A percentile compares a stretch with the other conserved stretches of the same genome.
These are phyloP conservation scores for Acipenser ruthenus DNA, from an alignment of 2,797 vertebrate genomes.

Conservation along the genomic window DNA sequence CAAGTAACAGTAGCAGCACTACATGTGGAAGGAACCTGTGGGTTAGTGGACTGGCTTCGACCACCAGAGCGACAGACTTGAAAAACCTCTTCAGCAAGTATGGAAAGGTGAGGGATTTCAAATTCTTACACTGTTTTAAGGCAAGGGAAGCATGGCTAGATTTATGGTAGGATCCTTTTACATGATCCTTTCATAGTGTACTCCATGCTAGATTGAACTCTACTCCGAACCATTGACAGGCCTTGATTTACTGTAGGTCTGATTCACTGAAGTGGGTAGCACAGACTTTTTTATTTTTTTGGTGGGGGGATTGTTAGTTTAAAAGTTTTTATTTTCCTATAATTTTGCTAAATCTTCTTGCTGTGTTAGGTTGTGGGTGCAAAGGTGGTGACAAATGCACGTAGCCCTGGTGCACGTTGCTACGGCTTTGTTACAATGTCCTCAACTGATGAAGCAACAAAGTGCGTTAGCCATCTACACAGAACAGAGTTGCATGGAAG, in stretches of 20 bases:
- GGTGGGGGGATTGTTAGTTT: not conserved
- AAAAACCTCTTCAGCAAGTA: slow-evolving; percentile 96
- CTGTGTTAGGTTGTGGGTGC: slow-evolving; percentile 80
- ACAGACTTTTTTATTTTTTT: not conserved
- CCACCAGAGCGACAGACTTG: slow-evolving; percentile 93
- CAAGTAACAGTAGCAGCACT: slow-evolving; percentile 28
- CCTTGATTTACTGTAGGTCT: not conserved
- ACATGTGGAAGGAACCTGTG: slow-evolving; percentile 79
- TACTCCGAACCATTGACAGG: not conserved
- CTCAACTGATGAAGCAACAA: slow-evolving; percentile 82
- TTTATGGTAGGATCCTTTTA: not conserved
- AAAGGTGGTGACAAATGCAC: slow-evolving; percentile 94
- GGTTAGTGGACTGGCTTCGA: slow-evolving; percentile 94
- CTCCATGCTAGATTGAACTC: not conserved
- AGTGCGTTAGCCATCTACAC: slow-evolving; percentile 86
- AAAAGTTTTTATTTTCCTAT: too few species aligned
- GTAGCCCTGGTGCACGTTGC: slow-evolving; percentile 93
- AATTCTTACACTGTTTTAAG: not conserved
- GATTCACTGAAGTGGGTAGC: slow-evolving; percentile 1
- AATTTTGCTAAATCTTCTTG: too few species aligned
- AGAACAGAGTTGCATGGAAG: slow-evolving; percentile 89
- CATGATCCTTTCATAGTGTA: not conserved
- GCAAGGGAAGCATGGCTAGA: not conserved
- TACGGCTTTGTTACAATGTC: slow-evolving; percentile 97
- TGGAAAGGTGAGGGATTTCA: slow-evolving; percentile 70